Percentiles rank a stretch among this genome's conserved stretches.
Evolutionary conservation across 2,797 vertebrate species (phyloP).

Genomic region (Pygocentrus nattereri): DNA sequence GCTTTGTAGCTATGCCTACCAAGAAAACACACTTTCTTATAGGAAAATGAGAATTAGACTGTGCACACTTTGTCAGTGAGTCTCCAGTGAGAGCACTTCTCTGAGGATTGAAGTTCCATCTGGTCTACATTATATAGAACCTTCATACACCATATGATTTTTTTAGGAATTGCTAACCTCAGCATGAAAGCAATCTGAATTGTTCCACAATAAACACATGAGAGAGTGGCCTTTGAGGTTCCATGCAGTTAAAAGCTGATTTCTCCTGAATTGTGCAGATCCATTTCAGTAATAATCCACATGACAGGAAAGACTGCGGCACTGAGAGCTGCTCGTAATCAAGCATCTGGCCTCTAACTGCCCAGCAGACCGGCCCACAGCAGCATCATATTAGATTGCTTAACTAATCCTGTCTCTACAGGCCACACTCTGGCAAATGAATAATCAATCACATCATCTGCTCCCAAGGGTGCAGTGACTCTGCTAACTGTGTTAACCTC

Average conservation of each 20-base stretch:
- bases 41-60: slow-evolving; percentile 12
- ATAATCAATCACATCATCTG: slow-evolving; percentile 61
- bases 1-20: slow-evolving; percentile 52
- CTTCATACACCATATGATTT: slow-evolving; percentile 21
- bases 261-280: slow-evolving; percentile 10
- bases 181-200: slow-evolving; percentile 33
- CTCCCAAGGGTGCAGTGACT: slow-evolving; percentile 57
- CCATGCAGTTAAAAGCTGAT: not conserved
- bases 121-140: slow-evolving; percentile 34
- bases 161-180: slow-evolving; percentile 13
- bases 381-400: slow-evolving; percentile 65
- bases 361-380: slow-evolving; percentile 45
- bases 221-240: not conserved
- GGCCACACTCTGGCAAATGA: slow-evolving; percentile 52
- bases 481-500: slow-evolving; percentile 52
- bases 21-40: slow-evolving; percentile 46
- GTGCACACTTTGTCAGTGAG: not conserved
- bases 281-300: slow-evolving; percentile 50
- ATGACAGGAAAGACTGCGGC: slow-evolving; percentile 16
- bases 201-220: slow-evolving; percentile 38
- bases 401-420: slow-evolving; percentile 57
- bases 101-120: slow-evolving; percentile 36
- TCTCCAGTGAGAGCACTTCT: slow-evolving; percentile 26
- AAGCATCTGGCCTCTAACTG: slow-evolving; percentile 51
- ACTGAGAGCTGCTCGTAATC: slow-evolving; percentile 51